Evolutionary conservation across 2,888 invertebrate species (phyloP).

Genomic region (Lasioglossum zephyrum): DNA sequence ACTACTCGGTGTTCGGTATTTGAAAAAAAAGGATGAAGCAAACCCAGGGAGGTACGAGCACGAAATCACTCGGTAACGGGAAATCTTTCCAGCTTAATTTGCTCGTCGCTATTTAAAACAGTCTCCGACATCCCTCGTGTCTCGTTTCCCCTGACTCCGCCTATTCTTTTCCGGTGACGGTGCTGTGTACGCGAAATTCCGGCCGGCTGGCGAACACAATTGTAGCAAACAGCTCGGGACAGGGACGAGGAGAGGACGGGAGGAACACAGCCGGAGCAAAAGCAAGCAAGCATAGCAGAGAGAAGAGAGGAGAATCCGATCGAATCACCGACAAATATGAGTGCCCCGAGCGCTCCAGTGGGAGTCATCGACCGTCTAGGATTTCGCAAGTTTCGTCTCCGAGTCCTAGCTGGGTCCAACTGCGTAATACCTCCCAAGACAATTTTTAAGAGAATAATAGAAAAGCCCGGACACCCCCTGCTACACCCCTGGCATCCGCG

Average conservation of each 20-base stretch:
- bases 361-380: constrained; percentile 68
- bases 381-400: constrained; percentile 50
- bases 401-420: constrained; percentile 24
- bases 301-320: constrained; percentile 59
- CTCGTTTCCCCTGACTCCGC: constrained; percentile 17
- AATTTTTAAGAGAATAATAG: constrained; percentile 46
- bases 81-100: constrained; percentile 7
- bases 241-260: not conserved
- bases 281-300: not conserved
- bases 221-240: constrained; percentile 50
- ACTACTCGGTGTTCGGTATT: not conserved
- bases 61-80: not conserved
- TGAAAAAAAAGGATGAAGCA: not conserved
- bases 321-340: constrained; percentile 73
- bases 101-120: not conserved
- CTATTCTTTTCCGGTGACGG: constrained; percentile 1
- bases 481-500: not conserved
- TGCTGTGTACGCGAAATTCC: constrained; percentile 50
- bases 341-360: constrained; percentile 58
- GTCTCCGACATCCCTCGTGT: not conserved
- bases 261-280: not conserved
- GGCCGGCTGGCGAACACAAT: constrained; percentile 31
- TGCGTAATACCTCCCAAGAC: constrained; percentile 44
- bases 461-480: constrained; percentile 22
- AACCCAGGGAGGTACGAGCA: not conserved